Base-by-base conservation (phyloP, 1,140 invertebrate species). In the Neuroterus valhalla region DNA sequence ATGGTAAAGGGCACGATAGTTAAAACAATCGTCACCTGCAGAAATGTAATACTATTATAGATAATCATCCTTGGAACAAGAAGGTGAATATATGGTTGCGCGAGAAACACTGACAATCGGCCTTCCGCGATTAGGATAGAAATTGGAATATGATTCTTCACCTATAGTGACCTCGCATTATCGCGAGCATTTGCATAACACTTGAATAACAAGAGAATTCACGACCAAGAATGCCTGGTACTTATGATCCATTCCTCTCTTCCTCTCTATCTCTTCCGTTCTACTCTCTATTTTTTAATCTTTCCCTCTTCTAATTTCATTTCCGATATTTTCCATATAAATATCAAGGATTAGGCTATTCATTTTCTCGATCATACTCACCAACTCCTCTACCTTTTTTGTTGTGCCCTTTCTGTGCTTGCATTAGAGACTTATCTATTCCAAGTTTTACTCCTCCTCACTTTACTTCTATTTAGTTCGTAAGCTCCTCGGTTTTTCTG, bases 71-170 rank as follows among this genome's bases (percentile, higher is more conserved):
- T 62, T 62, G 52, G 10, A 55, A 26, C 31, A 23, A 62, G 55
- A 62, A 62, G 31, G 55, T 62, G n/a, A 5, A 31, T n/a, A 38
- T 62, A 15, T 62, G 15, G 10, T n/a, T 48, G 23, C 23, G 14
- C 55, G 23, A 62, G 12, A 62, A 14, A 62, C 26, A 62, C 55
- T 62, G 55, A 62, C 55, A 31, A 62, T 62, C 17, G 2, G 15
- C 14, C 55, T 62, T 62, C 55, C 55, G 55, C 55, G 55, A 15
- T 62, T 38, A 31, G 31, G 55, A 38, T 62, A 31, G 15, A 62
- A 62, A 62, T 23, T 62, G 31, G 55, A 62, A 62, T 62, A 55
- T 14, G 12, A 55, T 23, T 8, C 55, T 62, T 31, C 23, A 62
- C 55, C 55, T 31, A 62, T 15, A 15, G 23, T 62, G 55, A 62